Evolutionary conservation across 35 echinoderm and acorn worm species (phyloP).

Genomic region (Nesometra sesokonis): DNA sequence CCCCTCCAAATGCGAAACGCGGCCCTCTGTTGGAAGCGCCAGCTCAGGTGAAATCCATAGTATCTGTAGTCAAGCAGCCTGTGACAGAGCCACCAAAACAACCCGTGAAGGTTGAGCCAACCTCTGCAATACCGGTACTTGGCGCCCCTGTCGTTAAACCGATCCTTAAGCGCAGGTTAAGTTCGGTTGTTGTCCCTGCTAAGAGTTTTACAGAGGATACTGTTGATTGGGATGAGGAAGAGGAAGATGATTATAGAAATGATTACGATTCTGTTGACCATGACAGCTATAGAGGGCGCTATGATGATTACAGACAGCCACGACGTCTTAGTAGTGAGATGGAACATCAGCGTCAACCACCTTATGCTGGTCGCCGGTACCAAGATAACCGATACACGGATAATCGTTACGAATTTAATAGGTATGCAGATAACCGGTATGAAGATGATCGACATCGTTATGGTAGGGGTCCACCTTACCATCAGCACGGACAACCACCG

Average conservation of each 20-base stretch:
- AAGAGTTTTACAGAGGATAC: neutral
- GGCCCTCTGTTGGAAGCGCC: neutral
- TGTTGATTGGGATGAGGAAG: neutral
- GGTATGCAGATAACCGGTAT: neutral
- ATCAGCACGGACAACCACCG: neutral
- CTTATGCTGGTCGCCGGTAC: neutral
- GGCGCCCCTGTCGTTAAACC: neutral
- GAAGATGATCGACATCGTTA: neutral
- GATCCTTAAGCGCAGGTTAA: neutral
- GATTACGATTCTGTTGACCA: neutral
- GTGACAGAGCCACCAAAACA: neutral
- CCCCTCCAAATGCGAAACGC: conserved; percentile 5
- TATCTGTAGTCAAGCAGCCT: neutral
- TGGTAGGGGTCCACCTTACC: neutral
- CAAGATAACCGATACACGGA: neutral
- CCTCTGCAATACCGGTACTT: neutral
- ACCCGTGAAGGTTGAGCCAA: too few species aligned
- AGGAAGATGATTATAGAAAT: neutral
- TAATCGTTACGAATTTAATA: too few species aligned
- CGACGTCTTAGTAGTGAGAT: neutral
- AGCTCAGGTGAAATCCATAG: neutral
- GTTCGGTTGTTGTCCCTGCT: neutral
- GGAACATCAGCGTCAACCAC: neutral
- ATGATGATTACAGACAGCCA: neutral
- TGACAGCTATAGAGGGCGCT: neutral